A percentile compares a stretch with the other conserved stretches of the same genome.
Conservation (phyloP, 2,113 vertebrate species). For the Erythrocercus mccallii region DNA sequence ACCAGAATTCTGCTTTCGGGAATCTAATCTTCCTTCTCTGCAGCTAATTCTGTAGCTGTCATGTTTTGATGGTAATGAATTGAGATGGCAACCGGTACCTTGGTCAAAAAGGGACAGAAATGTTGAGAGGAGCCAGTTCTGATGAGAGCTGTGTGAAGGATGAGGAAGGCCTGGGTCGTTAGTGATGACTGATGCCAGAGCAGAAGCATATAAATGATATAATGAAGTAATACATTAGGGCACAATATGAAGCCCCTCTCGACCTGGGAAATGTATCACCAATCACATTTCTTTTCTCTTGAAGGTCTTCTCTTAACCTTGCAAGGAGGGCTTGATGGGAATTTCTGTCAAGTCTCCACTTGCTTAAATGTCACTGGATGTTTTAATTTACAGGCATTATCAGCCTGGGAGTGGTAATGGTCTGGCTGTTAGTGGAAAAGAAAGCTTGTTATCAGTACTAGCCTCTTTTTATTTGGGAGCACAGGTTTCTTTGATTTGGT, state of each 20-base stretch:
- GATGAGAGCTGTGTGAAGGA: conserved; percentile 27
- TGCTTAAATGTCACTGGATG: conserved; percentile 16
- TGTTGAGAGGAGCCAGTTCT: conserved; percentile 15
- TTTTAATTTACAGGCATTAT: neutral
- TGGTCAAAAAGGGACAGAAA: conserved; percentile 49
- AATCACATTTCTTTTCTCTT: conserved; percentile 35
- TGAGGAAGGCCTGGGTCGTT: conserved; percentile 27
- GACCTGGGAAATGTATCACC: conserved; percentile 37
- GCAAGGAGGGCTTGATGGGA: conserved; percentile 17
- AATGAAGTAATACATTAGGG: conserved; percentile 49
- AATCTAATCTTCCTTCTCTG: neutral
- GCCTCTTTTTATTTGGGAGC: neutral
- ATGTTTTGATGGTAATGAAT: conserved; percentile 29
- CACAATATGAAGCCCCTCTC: conserved; percentile 32
- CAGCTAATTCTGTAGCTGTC: conserved; percentile 8
- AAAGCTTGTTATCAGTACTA: neutral
- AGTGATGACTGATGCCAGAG: conserved; percentile 47
- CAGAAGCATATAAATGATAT: conserved; percentile 44
- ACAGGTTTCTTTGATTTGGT: neutral
- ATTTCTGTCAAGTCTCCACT: neutral
- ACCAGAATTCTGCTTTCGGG: neutral
- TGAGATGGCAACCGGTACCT: conserved; percentile 10
- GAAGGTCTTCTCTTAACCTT: conserved; percentile 47
- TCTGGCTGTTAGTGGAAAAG: neutral
- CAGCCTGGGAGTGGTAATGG: neutral